These are phyloP conservation scores for Patella caerulea DNA, from an alignment of 2,888 invertebrate species.

Conservation along the genomic window DNA sequence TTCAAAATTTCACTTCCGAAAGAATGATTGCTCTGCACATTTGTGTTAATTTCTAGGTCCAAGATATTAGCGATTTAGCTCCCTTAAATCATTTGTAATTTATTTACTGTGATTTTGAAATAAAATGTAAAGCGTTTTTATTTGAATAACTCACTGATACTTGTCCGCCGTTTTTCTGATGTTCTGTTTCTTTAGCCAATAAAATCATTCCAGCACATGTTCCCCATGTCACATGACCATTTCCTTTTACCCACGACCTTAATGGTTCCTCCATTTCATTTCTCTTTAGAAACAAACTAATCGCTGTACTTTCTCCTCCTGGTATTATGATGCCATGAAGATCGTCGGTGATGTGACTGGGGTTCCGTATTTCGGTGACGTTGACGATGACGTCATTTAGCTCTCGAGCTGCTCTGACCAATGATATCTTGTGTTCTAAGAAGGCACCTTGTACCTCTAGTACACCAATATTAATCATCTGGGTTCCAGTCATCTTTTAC, in stretches of 20 bases:
- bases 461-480: slow-evolving; percentile 48
- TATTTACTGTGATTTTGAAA: background rate
- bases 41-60: too few relatives aligned
- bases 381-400: slow-evolving; percentile 34
- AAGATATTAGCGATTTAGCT: too few relatives aligned
- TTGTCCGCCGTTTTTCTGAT: slow-evolving; percentile 62
- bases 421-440: slow-evolving; percentile 58
- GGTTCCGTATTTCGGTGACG: slow-evolving; percentile 48
- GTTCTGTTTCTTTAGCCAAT: slow-evolving; percentile 54
- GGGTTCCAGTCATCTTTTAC: too few relatives aligned
- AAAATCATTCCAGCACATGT: slow-evolving; percentile 67
- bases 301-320: slow-evolving; percentile 68
- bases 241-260: slow-evolving; percentile 49
- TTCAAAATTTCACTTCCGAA: too few relatives aligned
- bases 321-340: slow-evolving; percentile 64
- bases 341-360: slow-evolving; percentile 40
- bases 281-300: slow-evolving; percentile 57
- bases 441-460: slow-evolving; percentile 66
- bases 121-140: background rate
- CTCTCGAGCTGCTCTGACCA: slow-evolving; percentile 41
- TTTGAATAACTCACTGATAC: slow-evolving; percentile 42
- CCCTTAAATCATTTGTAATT: background rate
- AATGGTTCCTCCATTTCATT: slow-evolving; percentile 56
- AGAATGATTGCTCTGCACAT: too few relatives aligned
- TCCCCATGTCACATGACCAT: slow-evolving; percentile 60